Conservation (phyloP, 2,888 invertebrate species). For the Agapetus fuscipes region DNA sequence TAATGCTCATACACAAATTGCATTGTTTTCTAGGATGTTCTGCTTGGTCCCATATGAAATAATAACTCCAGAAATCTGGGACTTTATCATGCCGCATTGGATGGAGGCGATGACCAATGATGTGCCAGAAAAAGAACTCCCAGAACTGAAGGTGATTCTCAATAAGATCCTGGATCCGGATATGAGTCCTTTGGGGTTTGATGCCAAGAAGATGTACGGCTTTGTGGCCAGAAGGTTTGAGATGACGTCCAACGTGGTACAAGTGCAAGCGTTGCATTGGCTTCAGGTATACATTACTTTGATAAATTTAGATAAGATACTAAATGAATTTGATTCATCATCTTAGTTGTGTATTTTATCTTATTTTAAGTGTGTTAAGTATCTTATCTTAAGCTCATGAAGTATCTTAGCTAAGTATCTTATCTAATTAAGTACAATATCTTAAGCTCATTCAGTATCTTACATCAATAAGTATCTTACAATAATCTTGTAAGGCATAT, state of each 20-base stretch:
- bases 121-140: conserved; percentile 79
- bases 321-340: no score
- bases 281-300: conserved; percentile 52
- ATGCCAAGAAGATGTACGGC: conserved; percentile 89
- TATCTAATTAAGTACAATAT: no score
- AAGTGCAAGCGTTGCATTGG: conserved; percentile 84
- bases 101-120: conserved; percentile 94
- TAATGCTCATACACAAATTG: no score
- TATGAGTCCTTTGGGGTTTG: conserved; percentile 89
- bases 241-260: conserved; percentile 69
- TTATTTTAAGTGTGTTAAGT: no score
- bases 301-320: no score
- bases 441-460: no score
- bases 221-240: conserved; percentile 83
- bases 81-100: conserved; percentile 98
- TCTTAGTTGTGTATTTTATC: no score
- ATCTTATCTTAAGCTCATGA: no score
- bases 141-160: conserved; percentile 69
- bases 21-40: conserved; percentile 54
- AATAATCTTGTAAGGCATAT: no score
- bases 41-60: conserved; percentile 97
- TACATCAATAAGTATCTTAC: no score
- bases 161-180: conserved; percentile 96
- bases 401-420: no score
- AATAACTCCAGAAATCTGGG: conserved; percentile 94